These are phyloP conservation scores for Rhamnusium bicolor DNA, from an alignment of 2,888 invertebrate species.

Conservation along the genomic window DNA sequence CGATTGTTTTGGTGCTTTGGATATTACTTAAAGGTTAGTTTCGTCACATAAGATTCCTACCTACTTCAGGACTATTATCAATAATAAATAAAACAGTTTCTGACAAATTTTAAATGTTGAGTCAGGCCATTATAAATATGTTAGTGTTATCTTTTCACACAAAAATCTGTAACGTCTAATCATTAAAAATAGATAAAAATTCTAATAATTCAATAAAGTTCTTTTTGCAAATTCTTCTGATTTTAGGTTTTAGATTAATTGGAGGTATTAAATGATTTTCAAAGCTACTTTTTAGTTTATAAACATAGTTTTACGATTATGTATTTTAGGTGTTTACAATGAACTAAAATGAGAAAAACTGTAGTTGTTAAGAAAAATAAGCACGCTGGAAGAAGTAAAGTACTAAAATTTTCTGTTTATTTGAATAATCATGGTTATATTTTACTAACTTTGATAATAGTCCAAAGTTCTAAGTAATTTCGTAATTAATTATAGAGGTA, in stretches of 20 bases:
- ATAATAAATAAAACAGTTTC: no score
- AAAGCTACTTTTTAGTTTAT: constrained; percentile 23
- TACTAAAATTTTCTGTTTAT: constrained; percentile 59
- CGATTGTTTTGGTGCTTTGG: no score
- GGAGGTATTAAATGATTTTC: constrained; percentile 28
- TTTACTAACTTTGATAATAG: constrained; percentile 65
- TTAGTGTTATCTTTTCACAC: neutral
- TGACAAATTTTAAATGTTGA: no score
- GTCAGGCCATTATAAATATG: no score
- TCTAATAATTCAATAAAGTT: neutral
- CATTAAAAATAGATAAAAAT: constrained; percentile 8
- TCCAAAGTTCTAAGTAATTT: constrained; percentile 65
- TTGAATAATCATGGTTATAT: constrained; percentile 56
- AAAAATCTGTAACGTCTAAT: neutral
- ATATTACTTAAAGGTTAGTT: no score
- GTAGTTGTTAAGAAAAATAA: constrained; percentile 52
- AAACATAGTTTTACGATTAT: constrained; percentile 53
- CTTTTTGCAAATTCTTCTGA: neutral
- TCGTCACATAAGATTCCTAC: no score
- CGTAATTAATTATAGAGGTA: constrained; percentile 68
- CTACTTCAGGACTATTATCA: no score
- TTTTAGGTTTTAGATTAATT: constrained; percentile 18
- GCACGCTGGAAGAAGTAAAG: constrained; percentile 48
- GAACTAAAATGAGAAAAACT: constrained; percentile 50
- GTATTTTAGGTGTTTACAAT: constrained; percentile 53